Evolutionary conservation across 1,140 invertebrate species (phyloP).

Genomic region (Drosophila chauvacae): DNA sequence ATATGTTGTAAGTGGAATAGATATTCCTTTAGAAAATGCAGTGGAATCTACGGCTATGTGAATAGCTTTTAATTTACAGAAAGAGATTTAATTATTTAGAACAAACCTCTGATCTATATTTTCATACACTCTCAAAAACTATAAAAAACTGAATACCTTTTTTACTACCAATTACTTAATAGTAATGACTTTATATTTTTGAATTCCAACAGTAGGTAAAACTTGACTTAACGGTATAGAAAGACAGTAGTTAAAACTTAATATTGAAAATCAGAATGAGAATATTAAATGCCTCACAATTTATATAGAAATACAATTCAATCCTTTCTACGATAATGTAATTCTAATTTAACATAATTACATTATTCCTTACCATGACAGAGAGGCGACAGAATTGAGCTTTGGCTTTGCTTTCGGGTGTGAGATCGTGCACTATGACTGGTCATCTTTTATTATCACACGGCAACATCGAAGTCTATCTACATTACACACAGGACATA

Average conservation of each 20-base stretch:
- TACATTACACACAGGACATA: constrained; percentile 23
- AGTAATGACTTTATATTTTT: neutral
- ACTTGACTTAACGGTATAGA: neutral
- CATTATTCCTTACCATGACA: neutral
- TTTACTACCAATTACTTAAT: neutral
- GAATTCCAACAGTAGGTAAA: neutral
- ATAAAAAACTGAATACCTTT: neutral
- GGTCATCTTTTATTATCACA: constrained; percentile 38
- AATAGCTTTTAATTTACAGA: neutral
- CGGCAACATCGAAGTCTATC: constrained; percentile 26
- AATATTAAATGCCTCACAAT: neutral
- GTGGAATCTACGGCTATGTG: too few species aligned
- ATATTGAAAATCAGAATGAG: neutral
- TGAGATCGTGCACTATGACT: constrained; percentile 23
- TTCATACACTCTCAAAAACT: neutral
- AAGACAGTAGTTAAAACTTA: neutral
- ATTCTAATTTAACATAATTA: neutral
- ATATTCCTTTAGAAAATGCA: too few species aligned
- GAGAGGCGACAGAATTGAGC: neutral
- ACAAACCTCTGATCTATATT: neutral
- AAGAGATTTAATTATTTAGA: neutral
- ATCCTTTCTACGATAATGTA: neutral
- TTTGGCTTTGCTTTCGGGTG: neutral
- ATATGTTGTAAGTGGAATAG: neutral
- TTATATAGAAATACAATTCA: neutral